A percentile compares a stretch with the other conserved stretches of the same genome.
Conservation (phyloP, 2,888 invertebrate species). For the Limnephilus rhombicus region DNA sequence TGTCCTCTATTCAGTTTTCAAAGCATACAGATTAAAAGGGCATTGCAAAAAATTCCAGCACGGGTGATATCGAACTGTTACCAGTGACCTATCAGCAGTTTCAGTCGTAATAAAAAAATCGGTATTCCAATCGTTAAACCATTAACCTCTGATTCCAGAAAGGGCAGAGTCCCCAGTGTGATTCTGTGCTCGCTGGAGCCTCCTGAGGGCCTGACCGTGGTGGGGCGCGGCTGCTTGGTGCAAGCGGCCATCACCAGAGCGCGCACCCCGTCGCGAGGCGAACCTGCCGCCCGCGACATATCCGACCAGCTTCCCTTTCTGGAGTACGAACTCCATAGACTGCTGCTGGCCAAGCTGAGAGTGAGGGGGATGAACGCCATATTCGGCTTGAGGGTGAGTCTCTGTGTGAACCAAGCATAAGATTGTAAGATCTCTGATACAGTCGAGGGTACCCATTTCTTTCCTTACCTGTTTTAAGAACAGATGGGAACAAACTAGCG, state of each 20-base stretch:
- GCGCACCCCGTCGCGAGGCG: constrained; percentile 88
- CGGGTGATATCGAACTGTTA: no score
- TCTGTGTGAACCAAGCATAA: no score
- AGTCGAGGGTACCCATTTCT: no score
- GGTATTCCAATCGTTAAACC: neutral
- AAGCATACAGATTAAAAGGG: no score
- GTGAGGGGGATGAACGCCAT: constrained; percentile 97
- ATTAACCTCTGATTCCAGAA: constrained; percentile 73
- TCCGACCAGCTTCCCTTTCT: constrained; percentile 96
- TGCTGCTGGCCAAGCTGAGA: constrained; percentile 92
- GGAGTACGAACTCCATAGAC: constrained; percentile 96
- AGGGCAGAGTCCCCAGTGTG: constrained; percentile 93
- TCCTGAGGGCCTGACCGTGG: constrained; percentile 85
- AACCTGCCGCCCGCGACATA: constrained; percentile 94
- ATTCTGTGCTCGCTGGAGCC: constrained; percentile 93
- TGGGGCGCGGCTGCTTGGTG: constrained; percentile 83
- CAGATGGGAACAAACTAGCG: no score
- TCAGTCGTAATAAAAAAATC: neutral
- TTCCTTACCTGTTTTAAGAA: no score
- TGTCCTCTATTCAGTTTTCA: no score
- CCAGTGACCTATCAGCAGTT: no score
- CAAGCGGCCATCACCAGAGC: constrained; percentile 87
- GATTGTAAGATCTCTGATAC: no score
- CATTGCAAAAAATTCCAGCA: no score
- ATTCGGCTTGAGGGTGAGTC: constrained; percentile 85